Evolutionary conservation across 2,113 vertebrate genomes (phyloP).

Genomic region (Coracopsis vasa): DNA sequence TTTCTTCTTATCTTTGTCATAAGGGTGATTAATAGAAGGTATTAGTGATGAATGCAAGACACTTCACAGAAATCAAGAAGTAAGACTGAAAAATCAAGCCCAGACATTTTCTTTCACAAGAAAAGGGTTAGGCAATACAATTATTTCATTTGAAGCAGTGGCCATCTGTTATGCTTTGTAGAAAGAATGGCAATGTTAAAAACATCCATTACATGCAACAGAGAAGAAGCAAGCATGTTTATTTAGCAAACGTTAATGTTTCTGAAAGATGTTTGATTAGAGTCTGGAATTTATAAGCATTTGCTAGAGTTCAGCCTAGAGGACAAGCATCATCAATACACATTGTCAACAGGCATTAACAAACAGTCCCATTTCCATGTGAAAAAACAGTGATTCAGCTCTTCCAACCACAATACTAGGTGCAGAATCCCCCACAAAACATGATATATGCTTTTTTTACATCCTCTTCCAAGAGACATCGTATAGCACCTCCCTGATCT

Average conservation of each 20-base stretch:
- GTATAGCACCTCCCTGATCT: not conserved
- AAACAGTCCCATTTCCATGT: not conserved
- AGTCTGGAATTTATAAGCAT: not conserved
- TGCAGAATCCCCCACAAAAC: not conserved
- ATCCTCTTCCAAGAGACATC: not conserved
- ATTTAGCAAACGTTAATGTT: conserved; percentile 31
- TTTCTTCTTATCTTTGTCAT: not conserved
- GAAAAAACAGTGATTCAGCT: not conserved
- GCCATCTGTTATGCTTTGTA: not conserved
- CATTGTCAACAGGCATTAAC: not conserved
- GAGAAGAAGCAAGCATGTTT: not conserved
- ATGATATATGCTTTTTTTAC: not conserved
- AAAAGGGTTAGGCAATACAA: not conserved
- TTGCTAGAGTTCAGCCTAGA: not conserved
- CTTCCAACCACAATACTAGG: not conserved
- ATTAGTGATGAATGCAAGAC: not conserved
- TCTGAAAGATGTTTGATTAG: conserved; percentile 12
- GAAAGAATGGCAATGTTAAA: not conserved
- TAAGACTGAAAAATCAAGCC: not conserved
- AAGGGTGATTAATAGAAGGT: not conserved
- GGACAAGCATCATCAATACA: not conserved
- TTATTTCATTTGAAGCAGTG: not conserved
- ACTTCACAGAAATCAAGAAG: not conserved
- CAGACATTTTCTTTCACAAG: not conserved
- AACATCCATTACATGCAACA: not conserved